phyloP scores from a whole-genome alignment of 2,888 invertebrate genomes.

The Galeruca laticollis region DNA sequence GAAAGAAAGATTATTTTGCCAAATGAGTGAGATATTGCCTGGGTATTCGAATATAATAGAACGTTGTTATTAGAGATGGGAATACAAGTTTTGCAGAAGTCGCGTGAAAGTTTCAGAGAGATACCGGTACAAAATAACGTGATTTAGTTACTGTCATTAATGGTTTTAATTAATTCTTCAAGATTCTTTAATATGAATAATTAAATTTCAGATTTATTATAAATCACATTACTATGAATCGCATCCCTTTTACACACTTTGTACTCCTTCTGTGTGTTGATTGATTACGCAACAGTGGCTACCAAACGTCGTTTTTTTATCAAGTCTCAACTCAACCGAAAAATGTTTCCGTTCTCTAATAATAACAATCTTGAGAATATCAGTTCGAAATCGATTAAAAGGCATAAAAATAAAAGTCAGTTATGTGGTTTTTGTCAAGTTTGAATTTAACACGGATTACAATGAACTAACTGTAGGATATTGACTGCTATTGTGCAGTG shows the following conservation, averaged over 20 bases:
- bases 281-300: constrained; percentile 44
- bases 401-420: constrained; percentile 49
- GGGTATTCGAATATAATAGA: too few species aligned
- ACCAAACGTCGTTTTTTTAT: constrained; percentile 41
- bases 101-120: too few species aligned
- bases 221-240: too few species aligned
- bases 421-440: constrained; percentile 45
- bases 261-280: neutral
- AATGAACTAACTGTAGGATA: constrained; percentile 43
- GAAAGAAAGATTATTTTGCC: too few species aligned
- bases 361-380: constrained; percentile 50
- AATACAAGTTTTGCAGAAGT: too few species aligned
- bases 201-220: too few species aligned
- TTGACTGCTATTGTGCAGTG: constrained; percentile 37
- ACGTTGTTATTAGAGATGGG: too few species aligned
- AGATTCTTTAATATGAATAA: too few species aligned
- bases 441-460: constrained; percentile 45
- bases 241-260: neutral
- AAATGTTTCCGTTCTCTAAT: constrained; percentile 48
- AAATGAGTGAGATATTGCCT: too few species aligned
- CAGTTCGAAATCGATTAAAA: constrained; percentile 49
- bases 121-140: too few species aligned
- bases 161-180: too few species aligned
- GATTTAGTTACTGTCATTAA: too few species aligned
- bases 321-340: constrained; percentile 47